phyloP scores from a whole-genome alignment of 2,888 invertebrate species.

The Arctia plantaginis region DNA sequence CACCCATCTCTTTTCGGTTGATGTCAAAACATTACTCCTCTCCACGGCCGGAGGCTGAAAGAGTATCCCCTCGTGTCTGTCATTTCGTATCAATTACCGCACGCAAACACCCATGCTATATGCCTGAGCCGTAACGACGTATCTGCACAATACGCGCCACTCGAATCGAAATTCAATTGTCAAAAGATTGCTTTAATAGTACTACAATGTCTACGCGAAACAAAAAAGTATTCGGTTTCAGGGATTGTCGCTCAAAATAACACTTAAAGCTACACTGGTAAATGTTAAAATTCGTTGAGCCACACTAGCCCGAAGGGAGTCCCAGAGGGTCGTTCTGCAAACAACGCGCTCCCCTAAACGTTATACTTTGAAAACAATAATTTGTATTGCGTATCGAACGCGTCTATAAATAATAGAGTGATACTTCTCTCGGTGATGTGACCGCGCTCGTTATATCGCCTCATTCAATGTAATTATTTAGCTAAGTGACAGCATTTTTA shows the following conservation, averaged over 20 bases:
- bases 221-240: conserved; percentile 72
- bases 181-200: conserved; percentile 84
- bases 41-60: conserved; percentile 76
- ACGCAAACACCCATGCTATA: conserved; percentile 81
- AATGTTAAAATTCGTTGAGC: conserved; percentile 68
- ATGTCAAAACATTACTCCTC: conserved; percentile 85
- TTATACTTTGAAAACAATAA: conserved; percentile 87
- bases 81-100: conserved; percentile 87
- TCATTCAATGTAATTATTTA: conserved; percentile 60
- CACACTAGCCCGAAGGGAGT: conserved; percentile 55
- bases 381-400: conserved; percentile 87
- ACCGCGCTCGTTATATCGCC: conserved; percentile 63
- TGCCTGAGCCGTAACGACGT: conserved; percentile 70
- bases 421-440: conserved; percentile 76
- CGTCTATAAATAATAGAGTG: conserved; percentile 86
- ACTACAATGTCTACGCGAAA: conserved; percentile 66
- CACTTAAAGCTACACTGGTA: conserved; percentile 65
- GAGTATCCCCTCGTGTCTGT: conserved; percentile 82
- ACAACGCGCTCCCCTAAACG: conserved; percentile 85
- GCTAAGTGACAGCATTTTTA: conserved; percentile 35
- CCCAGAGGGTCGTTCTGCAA: conserved; percentile 83
- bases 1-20: conserved; percentile 84
- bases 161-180: conserved; percentile 85
- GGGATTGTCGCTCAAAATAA: conserved; percentile 60
- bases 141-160: conserved; percentile 73